Base-by-base conservation (phyloP, 2,113 vertebrate species). In the Albula goreensis region DNA sequence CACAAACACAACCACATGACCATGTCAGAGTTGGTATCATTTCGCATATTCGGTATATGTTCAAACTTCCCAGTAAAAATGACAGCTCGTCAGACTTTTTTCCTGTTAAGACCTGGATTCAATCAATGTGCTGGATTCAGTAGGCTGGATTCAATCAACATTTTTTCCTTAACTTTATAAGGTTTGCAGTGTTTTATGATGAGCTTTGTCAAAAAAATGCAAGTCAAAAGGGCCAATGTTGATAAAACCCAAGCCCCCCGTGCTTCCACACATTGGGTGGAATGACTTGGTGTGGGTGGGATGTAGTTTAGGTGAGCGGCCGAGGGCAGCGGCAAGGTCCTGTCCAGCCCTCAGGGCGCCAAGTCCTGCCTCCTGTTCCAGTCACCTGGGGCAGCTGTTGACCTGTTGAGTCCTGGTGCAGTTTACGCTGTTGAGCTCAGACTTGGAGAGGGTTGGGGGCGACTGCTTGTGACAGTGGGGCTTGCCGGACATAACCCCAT, bases 401-500 rank as follows among this genome's bases (percentile, higher is more conserved):
- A 96, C 90, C 91, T 96, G 97, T 88, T 98, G 98, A 87, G 96
- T 96, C 90, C 95, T 95, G 90, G 95, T 97, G 87, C 97, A 96
- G 57, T 99, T 99, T 93, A 98, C 95, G 90, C 94, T 96, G 91
- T 98, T 97, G 22, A 98, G 90, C 86, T 99, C 97, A 52, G 97
- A 93, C n/a, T 96, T 96, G 88, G 95, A 96, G 92, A 96, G 93
- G 91, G 91, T 93, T 89, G 95, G 94, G 63, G 96, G 94, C 70
- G 92, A 96, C 89, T 98, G 95, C 94, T 99, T 99, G 93, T 98
- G 97, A 95, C 97, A 95, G 22, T 93, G 95, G 49, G 89, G 94
- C 96, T 99, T 99, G 91, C 94, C 98, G 84, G 97, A 97, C 90
- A 97, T 97, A 93, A 99, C 95, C 87, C 98, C 98, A 81, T 99